Conservation (phyloP, 1,140 invertebrate species). For the Elysia chlorotica region DNA sequence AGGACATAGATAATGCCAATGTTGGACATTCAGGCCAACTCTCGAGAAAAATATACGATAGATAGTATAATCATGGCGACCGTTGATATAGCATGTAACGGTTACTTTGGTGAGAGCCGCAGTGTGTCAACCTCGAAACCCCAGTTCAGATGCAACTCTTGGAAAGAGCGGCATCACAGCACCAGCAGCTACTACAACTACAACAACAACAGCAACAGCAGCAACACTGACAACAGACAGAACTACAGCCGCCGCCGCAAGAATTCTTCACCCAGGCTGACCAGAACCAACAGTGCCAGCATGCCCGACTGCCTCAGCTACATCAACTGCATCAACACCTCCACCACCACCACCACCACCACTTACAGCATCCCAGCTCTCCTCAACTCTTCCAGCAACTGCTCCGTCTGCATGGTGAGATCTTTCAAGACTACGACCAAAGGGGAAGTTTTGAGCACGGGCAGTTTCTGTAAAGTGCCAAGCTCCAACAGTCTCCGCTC, state of each 20-base stretch:
- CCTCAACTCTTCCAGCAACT: not conserved
- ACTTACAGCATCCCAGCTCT: not conserved
- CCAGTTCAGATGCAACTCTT: slow-evolving; percentile 10
- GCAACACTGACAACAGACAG: not conserved
- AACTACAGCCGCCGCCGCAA: no score
- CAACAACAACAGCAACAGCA: slow-evolving; percentile 7
- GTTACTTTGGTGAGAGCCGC: no score
- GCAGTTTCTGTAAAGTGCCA: slow-evolving; percentile 18
- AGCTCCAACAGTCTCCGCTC: slow-evolving; percentile 22
- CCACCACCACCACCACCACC: not conserved
- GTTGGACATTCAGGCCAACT: no score
- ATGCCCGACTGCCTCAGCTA: slow-evolving; percentile 6
- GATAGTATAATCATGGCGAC: no score
- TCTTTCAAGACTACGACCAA: slow-evolving; percentile 22
- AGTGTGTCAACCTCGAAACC: slow-evolving; percentile 16
- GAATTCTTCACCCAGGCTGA: no score
- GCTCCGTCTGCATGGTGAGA: slow-evolving; percentile 12
- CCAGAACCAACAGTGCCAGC: slow-evolving; percentile 11
- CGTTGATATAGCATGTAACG: no score
- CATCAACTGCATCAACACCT: not conserved
- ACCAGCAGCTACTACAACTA: not conserved
- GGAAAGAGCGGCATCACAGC: not conserved
- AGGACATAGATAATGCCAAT: no score
- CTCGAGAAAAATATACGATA: no score
- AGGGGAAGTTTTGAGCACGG: slow-evolving; percentile 12